phyloP scores from a whole-genome alignment of 2,797 vertebrate genomes.

The Ibycter americanus region DNA sequence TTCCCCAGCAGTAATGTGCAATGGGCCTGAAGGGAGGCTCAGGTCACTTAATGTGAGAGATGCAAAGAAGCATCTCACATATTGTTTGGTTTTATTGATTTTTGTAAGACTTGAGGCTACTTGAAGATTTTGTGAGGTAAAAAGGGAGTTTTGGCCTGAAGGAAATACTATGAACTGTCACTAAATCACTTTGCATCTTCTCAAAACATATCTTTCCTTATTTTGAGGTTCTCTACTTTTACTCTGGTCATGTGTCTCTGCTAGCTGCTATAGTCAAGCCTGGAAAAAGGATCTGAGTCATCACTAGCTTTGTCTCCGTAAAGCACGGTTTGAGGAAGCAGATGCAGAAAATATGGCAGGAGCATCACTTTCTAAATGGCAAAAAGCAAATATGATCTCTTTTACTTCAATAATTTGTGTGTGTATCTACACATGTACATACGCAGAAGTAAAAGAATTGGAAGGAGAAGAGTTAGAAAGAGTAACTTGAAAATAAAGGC shows the following conservation, averaged over 20 bases:
- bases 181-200: conserved; percentile 8
- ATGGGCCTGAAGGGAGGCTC: conserved; percentile 37
- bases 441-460: not conserved
- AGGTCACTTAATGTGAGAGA: conserved; percentile 19
- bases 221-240: conserved; percentile 7
- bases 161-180: not conserved
- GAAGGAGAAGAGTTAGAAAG: not conserved
- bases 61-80: conserved; percentile 19
- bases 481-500: conserved; percentile 33
- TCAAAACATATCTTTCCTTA: not conserved
- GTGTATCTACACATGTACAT: not conserved
- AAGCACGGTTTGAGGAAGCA: conserved; percentile 17
- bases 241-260: conserved; percentile 41
- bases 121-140: conserved; percentile 2
- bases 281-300: conserved; percentile 72
- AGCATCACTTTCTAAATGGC: conserved; percentile 15
- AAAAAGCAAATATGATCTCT: not conserved
- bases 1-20: not conserved
- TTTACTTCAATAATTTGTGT: not conserved
- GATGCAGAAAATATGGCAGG: not conserved
- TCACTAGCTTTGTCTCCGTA: conserved; percentile 33
- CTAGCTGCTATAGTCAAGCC: conserved; percentile 40
- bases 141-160: not conserved
- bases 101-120: not conserved
- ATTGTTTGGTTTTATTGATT: conserved; percentile 44